These are phyloP conservation scores for Cisticola juncidis DNA, from an alignment of 2,113 vertebrate genomes.

Conservation along the genomic window DNA sequence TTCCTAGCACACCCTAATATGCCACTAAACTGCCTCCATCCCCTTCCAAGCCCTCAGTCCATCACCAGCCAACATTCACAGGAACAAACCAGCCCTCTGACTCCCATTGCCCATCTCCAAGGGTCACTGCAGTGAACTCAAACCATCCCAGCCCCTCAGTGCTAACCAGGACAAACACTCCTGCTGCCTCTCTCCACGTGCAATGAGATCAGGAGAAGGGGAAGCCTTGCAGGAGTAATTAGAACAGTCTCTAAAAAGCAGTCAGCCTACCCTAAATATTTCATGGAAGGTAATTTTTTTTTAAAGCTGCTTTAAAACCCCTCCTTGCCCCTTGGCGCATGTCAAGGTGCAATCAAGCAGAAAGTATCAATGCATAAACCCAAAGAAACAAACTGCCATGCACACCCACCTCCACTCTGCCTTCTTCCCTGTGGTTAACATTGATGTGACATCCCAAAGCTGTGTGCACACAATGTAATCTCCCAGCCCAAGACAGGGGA, in stretches of 20 bases:
- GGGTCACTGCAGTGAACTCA: not conserved
- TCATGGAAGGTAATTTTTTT: constrained; percentile 44
- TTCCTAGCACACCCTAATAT: not conserved
- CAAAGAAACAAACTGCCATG: not conserved
- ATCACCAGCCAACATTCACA: not conserved
- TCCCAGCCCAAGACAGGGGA: not conserved
- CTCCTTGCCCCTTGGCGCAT: not conserved
- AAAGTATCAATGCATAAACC: constrained; percentile 30
- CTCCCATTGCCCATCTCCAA: not conserved
- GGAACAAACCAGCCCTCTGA: not conserved
- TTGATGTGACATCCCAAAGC: constrained; percentile 15
- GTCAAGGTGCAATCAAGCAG: constrained; percentile 56
- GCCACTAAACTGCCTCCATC: not conserved
- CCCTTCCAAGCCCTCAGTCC: not conserved
- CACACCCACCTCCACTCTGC: not conserved
- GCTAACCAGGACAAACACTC: not conserved
- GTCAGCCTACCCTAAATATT: constrained; percentile 44
- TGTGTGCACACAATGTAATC: not conserved
- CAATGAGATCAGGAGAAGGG: not conserved
- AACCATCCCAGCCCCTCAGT: not conserved
- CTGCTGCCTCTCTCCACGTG: not conserved
- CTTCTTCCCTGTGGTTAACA: constrained; percentile 14
- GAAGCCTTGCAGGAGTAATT: constrained; percentile 15
- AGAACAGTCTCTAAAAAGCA: not conserved
- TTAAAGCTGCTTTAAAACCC: not conserved